A percentile compares a stretch with the other conserved stretches of the same genome.
These are phyloP conservation scores for Malthinus seriepunctatus DNA, from an alignment of 2,888 invertebrate genomes.

Conservation along the genomic window DNA sequence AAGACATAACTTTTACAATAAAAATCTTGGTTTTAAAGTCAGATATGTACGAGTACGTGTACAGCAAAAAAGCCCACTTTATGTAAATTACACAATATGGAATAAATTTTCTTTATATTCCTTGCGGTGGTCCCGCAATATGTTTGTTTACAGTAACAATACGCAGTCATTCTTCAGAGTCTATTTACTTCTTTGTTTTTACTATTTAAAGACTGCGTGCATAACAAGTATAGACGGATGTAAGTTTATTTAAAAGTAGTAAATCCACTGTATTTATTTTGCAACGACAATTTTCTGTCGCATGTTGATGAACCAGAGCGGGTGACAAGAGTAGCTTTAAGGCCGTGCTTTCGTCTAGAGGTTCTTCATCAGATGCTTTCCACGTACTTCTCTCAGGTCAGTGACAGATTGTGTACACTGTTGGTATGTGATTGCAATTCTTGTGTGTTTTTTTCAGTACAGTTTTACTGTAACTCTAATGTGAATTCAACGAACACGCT, in stretches of 20 bases:
- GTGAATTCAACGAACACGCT: constrained; percentile 39
- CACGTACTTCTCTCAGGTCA: constrained; percentile 48
- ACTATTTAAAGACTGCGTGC: background rate
- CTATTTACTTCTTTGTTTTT: constrained; percentile 6
- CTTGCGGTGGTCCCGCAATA: constrained; percentile 24
- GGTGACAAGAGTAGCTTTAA: constrained; percentile 29
- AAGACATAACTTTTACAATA: too few relatives aligned
- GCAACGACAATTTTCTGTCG: constrained; percentile 29
- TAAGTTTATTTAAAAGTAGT: constrained; percentile 17
- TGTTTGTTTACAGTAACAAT: constrained; percentile 25
- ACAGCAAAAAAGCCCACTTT: constrained; percentile 6
- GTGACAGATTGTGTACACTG: constrained; percentile 49
- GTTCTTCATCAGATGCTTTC: constrained; percentile 35
- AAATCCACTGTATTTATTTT: constrained; percentile 26
- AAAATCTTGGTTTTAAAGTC: background rate
- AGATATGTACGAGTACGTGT: background rate
- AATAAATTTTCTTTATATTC: constrained; percentile 27
- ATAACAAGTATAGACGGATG: constrained; percentile 7
- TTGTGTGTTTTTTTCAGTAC: constrained; percentile 37
- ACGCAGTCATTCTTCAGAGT: constrained; percentile 5
- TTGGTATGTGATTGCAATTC: constrained; percentile 44
- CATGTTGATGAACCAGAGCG: constrained; percentile 32
- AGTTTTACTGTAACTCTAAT: constrained; percentile 37
- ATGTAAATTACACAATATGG: constrained; percentile 22
- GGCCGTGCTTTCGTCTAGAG: constrained; percentile 13